Conservation (phyloP, 2,888 invertebrate species). For the Pseudolycoriella hygida region DNA sequence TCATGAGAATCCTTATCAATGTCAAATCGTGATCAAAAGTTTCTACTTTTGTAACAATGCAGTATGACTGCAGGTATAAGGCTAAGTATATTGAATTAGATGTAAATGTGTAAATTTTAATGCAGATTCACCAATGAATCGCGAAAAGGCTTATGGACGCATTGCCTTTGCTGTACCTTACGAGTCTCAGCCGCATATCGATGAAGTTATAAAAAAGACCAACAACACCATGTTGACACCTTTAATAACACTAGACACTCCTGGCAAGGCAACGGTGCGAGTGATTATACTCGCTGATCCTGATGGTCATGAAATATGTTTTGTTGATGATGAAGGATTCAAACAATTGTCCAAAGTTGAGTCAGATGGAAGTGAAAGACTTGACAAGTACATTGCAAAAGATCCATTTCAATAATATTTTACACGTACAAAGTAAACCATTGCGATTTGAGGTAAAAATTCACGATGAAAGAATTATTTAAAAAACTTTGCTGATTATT, state of each 20-base stretch:
- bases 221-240: constrained; percentile 70
- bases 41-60: too few species aligned
- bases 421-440: too few species aligned
- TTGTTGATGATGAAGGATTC: constrained; percentile 94
- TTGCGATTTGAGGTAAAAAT: too few species aligned
- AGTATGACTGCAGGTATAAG: too few species aligned
- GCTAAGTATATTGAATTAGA: too few species aligned
- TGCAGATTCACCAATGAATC: constrained; percentile 47
- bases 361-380: constrained; percentile 56
- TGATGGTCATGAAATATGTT: constrained; percentile 95
- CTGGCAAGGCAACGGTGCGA: constrained; percentile 89
- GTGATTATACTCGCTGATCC: constrained; percentile 96
- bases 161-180: constrained; percentile 86
- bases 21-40: too few species aligned
- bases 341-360: constrained; percentile 73
- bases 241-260: constrained; percentile 82
- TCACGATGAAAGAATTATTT: too few species aligned
- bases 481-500: too few species aligned
- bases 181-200: constrained; percentile 55
- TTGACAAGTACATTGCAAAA: constrained; percentile 53
- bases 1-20: too few species aligned
- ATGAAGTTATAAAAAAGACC: constrained; percentile 49
- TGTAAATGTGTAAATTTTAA: too few species aligned
- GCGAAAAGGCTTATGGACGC: constrained; percentile 82
- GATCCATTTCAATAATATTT: constrained; percentile 26